Evolutionary conservation across 2,888 invertebrate genomes (phyloP), one percentile per base, ranked within the genome.

Genomic region (Julus scandinavius): DNA sequence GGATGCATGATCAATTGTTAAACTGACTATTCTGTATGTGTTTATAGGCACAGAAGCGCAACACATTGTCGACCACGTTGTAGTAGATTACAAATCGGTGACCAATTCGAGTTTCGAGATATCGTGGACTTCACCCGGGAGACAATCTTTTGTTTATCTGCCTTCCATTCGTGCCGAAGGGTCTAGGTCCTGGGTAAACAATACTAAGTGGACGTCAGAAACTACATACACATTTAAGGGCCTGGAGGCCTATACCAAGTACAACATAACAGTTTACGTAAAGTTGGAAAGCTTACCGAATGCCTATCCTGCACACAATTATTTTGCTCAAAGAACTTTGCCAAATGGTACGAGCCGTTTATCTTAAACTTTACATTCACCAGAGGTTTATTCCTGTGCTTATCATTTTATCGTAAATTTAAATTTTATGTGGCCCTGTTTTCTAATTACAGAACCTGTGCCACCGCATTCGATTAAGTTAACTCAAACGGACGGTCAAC

Each of bases 221-320:
- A 94, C 93, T 45, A 93, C 93, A 88, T 94, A 93, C 91, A 94
- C 93, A 84, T 96, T 97, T 91, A 93, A 93, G 0, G 92, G 94
- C 88, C 92, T 97, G 86, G 93, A 94, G 89, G 95, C 97, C 0
- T 96, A 93, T 91, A 96, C 96, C 0, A 93, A 93, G n/a, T 97
- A 97, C 91, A 96, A 96, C 90, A 93, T 96, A 89, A 96, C 96
- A 0, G 95, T 97, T 87, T 96, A 95, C 92, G 95, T 96, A 0
- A 88, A 88, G 41, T 49, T 87, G 29, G 63, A 86, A 49, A 80
- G 80, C 29, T 63, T 72, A 13, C 80, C 86, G 29, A 80, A 87
- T 49, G 72, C 83, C 1, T 88, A 87, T 88, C 80, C 86, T 13
- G 15, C 49, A 5, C 86, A 88, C 40, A 29, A 80, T 58, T 88